Evolutionary conservation across 2,797 vertebrate species (phyloP).

Genomic region (Anguilla anguilla): DNA sequence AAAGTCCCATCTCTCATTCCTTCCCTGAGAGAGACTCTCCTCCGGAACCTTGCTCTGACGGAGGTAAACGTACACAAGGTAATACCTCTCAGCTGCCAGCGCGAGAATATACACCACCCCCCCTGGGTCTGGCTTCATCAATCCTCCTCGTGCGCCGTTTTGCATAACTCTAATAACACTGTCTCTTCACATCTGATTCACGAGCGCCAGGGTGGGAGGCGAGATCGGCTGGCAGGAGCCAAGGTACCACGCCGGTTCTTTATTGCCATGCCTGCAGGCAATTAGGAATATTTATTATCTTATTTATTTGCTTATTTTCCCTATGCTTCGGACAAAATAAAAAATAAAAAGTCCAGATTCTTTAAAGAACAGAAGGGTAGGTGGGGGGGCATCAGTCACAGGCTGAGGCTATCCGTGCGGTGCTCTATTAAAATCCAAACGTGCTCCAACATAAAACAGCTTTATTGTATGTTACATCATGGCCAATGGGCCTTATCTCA

Average conservation of each 20-base stretch:
- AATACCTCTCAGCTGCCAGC: background rate
- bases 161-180: constrained; percentile 54
- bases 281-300: constrained; percentile 52
- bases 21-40: background rate
- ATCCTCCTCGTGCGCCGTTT: constrained; percentile 42
- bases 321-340: constrained; percentile 41
- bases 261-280: constrained; percentile 49
- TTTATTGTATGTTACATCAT: constrained; percentile 50
- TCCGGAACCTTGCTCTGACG: background rate
- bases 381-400: constrained; percentile 8
- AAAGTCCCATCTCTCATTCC: background rate
- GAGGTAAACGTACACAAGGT: background rate
- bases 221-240: constrained; percentile 35
- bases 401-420: background rate
- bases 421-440: constrained; percentile 36
- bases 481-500: constrained; percentile 45
- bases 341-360: constrained; percentile 24
- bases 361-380: constrained; percentile 23
- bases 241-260: constrained; percentile 38
- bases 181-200: constrained; percentile 57
- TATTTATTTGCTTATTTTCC: constrained; percentile 50
- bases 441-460: constrained; percentile 40
- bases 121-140: constrained; percentile 51
- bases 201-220: constrained; percentile 39
- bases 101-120: constrained; percentile 25